Base-by-base conservation (phyloP, 2,797 vertebrate genomes). In the Sciaenops ocellatus region DNA sequence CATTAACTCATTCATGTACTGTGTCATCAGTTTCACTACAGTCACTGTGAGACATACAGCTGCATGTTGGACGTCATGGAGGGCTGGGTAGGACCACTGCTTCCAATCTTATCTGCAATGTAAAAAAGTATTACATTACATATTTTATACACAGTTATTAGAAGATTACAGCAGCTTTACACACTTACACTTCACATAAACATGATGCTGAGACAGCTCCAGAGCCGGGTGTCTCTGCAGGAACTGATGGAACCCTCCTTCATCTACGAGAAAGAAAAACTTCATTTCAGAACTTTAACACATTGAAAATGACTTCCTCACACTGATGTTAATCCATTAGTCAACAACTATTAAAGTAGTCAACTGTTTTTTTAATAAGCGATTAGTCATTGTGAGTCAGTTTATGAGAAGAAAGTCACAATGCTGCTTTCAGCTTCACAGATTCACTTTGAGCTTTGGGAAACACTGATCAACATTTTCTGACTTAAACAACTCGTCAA, bases 181-280 rank as follows among this genome's bases (percentile, higher is more conserved):
- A 50, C 34, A 91, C 93, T 89, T 68, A 95, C 94, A 0, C 61
- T 90, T 94, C 15, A 92, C 75, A 80, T 81, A 78, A 69, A 94
- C 70, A 42, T 87, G 59, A 51, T 87, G n/a, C 7, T 0, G 8
- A 5, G 41, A 26, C 41, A 94, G 22, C 28, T 83, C 77, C 42
- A 96, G 81, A n/a, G 75, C 84, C 13, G 94, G 93, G 57, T 96
- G 94, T 57, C 57, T 86, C 5, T 74, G 75, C n/a, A 95, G 73
- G 87, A 94, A 95, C 12, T 22, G 48, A 3, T 78, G 15, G 11
- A 95, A 62, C 0, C 94, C 93, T 83, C 94, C 95, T 42, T 85
- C 87, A 64, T 85, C 95, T 95, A 65, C 5, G 26, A 70, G 28
- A 73, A n/a, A 82, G 3, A 41, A 61, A 63, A 70, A 59, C 34